Conservation (phyloP, 2,797 vertebrate genomes). For the Rhinoraja longicauda region DNA sequence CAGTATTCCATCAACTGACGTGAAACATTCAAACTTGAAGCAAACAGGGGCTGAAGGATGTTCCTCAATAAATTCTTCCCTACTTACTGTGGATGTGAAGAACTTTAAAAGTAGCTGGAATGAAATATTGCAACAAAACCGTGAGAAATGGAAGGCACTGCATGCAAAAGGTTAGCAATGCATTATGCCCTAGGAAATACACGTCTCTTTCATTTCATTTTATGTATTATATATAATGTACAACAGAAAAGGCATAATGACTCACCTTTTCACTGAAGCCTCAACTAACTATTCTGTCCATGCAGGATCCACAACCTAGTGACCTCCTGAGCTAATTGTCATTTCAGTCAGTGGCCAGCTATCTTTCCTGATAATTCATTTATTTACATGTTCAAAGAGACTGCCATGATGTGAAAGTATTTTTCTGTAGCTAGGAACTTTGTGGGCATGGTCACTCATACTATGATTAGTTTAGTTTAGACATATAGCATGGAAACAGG, state of each 20-base stretch:
- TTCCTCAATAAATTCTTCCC: constrained; percentile 71
- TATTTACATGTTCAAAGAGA: neutral
- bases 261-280: neutral
- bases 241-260: neutral
- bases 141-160: constrained; percentile 79
- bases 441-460: neutral
- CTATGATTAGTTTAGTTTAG: no score
- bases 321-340: neutral
- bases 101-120: constrained; percentile 79
- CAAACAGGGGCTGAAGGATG: constrained; percentile 73
- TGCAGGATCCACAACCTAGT: neutral
- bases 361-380: neutral
- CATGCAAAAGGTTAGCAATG: constrained; percentile 72
- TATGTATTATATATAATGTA: neutral
- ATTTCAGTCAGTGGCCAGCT: neutral
- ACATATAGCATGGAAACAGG: no score
- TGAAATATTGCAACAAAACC: constrained; percentile 77
- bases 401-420: no score
- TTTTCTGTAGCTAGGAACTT: neutral
- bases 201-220: neutral
- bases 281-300: neutral
- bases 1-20: constrained; percentile 70
- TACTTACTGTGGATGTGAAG: constrained; percentile 75
- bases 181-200: neutral
- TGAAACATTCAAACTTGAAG: constrained; percentile 71